Conservation (phyloP, 1,140 invertebrate species). For the Ips nitidus region DNA sequence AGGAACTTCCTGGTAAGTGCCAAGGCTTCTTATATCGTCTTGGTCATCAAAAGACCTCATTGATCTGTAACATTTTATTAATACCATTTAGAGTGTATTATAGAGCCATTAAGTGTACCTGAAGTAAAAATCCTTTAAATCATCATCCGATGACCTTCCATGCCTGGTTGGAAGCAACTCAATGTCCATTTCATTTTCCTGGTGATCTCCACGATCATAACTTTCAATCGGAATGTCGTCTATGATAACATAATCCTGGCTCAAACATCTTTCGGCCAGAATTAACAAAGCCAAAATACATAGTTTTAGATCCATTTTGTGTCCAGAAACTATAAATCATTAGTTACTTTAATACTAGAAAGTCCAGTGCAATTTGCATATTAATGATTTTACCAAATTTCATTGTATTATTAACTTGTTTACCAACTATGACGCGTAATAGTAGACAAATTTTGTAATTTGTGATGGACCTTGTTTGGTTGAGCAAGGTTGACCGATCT, state of each 20-base stretch:
- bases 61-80: conserved; percentile 14
- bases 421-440: conserved; percentile 13
- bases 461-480: conserved; percentile 11
- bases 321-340: not conserved
- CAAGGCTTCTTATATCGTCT: conserved; percentile 16
- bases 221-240: conserved; percentile 37
- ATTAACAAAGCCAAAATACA: not conserved
- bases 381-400: no score
- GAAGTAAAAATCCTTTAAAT: conserved; percentile 40
- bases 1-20: conserved; percentile 14
- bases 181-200: conserved; percentile 38
- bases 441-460: conserved; percentile 15
- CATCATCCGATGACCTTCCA: conserved; percentile 20
- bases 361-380: no score
- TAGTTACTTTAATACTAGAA: no score
- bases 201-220: conserved; percentile 26
- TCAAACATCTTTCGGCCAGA: not conserved
- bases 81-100: not conserved
- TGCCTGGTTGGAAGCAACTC: conserved; percentile 26
- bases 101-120: conserved; percentile 15
- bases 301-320: not conserved
- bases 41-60: conserved; percentile 28
- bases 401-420: conserved; percentile 1
- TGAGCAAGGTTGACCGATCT: conserved; percentile 6
- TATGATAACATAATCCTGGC: conserved; percentile 22